phyloP scores from a whole-genome alignment of 2,797 vertebrate genomes.

The Mus caroli region DNA sequence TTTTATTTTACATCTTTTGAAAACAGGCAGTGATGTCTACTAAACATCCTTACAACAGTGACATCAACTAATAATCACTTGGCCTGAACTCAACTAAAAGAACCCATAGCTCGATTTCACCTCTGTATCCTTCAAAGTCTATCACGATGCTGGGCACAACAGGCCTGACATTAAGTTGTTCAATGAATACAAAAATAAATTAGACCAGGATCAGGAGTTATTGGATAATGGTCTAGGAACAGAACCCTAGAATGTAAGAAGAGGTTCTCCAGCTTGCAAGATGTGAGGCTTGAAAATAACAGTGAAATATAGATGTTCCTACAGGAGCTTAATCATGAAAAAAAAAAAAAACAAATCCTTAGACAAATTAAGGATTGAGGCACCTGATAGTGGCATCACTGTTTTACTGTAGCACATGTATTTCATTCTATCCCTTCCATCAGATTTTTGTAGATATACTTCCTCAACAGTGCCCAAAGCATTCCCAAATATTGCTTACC shows the following conservation, averaged over 20 bases:
- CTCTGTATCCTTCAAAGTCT: background rate
- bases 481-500: background rate
- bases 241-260: background rate
- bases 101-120: background rate
- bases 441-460: conserved; percentile 1
- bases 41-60: conserved; percentile 27
- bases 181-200: conserved; percentile 6
- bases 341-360: conserved; percentile 7
- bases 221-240: background rate
- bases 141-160: background rate
- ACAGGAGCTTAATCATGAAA: conserved; percentile 35
- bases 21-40: background rate
- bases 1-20: conserved; percentile 22
- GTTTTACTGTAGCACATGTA: background rate
- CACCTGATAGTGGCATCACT: background rate
- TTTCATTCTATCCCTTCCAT: background rate
- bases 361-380: conserved; percentile 29
- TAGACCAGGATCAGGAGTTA: background rate
- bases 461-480: background rate
- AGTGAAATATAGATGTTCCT: background rate
- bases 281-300: conserved; percentile 45
- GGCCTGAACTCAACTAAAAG: conserved; percentile 11
- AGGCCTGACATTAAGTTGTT: conserved; percentile 8
- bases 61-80: conserved; percentile 5
- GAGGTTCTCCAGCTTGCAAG: background rate